Evolutionary conservation across 2,113 vertebrate species (phyloP).

Genomic region (Thermophis baileyi): DNA sequence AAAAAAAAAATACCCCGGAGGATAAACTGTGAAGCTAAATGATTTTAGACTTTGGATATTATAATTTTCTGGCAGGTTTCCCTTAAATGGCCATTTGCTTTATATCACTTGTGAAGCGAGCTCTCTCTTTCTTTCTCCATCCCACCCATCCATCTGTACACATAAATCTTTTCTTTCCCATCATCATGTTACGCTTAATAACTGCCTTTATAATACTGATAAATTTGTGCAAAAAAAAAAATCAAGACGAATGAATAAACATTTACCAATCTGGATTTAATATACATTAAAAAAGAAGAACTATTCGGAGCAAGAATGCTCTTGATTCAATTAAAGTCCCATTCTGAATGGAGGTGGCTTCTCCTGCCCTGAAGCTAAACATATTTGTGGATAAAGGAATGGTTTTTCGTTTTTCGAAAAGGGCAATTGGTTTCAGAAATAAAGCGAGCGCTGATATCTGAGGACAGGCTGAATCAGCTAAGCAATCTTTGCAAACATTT

Average conservation of each 20-base stretch:
- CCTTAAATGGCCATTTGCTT: neutral
- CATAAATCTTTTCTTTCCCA: neutral
- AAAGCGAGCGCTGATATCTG: neutral
- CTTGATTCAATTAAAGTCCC: neutral
- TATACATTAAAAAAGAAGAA: neutral
- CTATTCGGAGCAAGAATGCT: neutral
- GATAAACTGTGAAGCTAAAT: neutral
- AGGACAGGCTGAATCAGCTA: neutral
- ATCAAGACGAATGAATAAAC: neutral
- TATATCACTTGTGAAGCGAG: neutral
- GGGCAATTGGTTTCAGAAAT: neutral
- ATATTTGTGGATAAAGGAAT: neutral
- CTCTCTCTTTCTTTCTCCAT: neutral
- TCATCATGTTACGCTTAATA: neutral
- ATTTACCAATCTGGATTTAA: neutral
- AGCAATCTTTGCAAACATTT: neutral
- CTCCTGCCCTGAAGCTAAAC: no score
- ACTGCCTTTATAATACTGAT: neutral
- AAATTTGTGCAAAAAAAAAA: neutral
- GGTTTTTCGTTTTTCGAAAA: neutral
- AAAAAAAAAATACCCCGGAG: no score
- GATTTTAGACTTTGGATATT: neutral
- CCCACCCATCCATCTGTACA: neutral
- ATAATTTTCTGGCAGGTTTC: neutral
- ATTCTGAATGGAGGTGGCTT: neutral